Evolutionary conservation across 2,113 vertebrate genomes (phyloP).

Genomic region (Thamnophis sirtalis): DNA sequence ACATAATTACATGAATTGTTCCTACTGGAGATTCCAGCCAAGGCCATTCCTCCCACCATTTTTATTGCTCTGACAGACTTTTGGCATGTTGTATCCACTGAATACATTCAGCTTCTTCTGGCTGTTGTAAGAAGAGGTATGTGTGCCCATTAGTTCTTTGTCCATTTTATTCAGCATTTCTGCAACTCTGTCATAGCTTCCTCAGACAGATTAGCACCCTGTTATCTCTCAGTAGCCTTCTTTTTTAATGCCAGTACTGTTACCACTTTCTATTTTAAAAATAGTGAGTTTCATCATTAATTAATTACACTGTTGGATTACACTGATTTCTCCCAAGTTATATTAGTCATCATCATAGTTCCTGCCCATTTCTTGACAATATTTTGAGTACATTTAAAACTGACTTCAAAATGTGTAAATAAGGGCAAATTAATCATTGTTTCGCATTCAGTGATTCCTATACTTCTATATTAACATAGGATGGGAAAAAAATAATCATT

Average conservation of each 20-base stretch:
- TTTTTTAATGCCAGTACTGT: background rate
- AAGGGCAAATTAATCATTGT: background rate
- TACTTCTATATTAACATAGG: background rate
- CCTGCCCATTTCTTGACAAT: background rate
- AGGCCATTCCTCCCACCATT: background rate
- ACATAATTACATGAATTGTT: background rate
- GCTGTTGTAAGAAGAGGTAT: background rate
- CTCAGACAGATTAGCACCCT: background rate
- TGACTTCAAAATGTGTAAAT: background rate
- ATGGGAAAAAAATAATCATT: background rate
- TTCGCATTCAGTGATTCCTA: background rate
- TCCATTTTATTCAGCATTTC: background rate
- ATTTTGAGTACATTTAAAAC: background rate
- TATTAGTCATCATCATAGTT: background rate
- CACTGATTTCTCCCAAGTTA: background rate
- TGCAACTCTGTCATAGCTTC: background rate
- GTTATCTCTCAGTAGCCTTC: background rate
- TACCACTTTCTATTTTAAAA: background rate
- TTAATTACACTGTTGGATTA: background rate
- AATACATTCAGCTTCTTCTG: background rate
- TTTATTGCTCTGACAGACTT: background rate
- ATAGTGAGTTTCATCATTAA: background rate
- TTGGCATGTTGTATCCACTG: background rate
- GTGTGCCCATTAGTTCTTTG: background rate
- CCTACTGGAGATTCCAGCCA: background rate